Evolutionary conservation across 1,140 invertebrate species (phyloP), one percentile per base, ranked within the genome.

Genomic region (Eufriesea mexicana): DNA sequence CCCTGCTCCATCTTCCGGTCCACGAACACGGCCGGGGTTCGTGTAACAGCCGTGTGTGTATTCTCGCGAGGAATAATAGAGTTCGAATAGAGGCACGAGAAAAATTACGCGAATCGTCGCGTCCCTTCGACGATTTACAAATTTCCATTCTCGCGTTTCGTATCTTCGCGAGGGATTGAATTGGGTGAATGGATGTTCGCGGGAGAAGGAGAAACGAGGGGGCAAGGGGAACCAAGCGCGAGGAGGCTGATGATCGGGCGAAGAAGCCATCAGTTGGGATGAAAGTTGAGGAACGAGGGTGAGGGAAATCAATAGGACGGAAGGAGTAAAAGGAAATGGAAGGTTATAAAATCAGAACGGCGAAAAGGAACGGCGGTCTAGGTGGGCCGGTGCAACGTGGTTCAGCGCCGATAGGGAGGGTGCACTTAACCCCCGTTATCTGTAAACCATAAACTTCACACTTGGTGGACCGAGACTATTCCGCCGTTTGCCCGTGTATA

Each of bases 361-460:
- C 42, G 70, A 51, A 28, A 54, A 54, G 71, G 54, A 45, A 18
- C 2, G 55, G 47, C 5, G 20, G 35, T 1, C 12, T 20, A 49
- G n/a, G n/a, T 45, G 47, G 28, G 25, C 10, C 14, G 28, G 23
- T 57, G 72, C 72, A 81, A 57, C 79, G 79, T 68, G 47, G 28
- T 28, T 62, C 82, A 14, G 42, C n/a, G 7, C 51, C 75, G 59
- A 77, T 68, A 80, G 83, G 66, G 73, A 70, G 67, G 25, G 9
- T 55, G 67, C 81, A 79, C 73, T 85, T 85, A 85, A 85, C 79
- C 84, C 51, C 71, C 79, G 72, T 85, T 85, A 85, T 85, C 80
- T 77, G 84, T 77, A 85, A 85, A 76, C 84, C 73, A 85, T 85
- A 85, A 85, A 85, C 62, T 82, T 85, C 75, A 64, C 78, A 81